Evolutionary conservation across 2,113 vertebrate genomes (phyloP).

Genomic region (Dicerorhinus sumatrensis): DNA sequence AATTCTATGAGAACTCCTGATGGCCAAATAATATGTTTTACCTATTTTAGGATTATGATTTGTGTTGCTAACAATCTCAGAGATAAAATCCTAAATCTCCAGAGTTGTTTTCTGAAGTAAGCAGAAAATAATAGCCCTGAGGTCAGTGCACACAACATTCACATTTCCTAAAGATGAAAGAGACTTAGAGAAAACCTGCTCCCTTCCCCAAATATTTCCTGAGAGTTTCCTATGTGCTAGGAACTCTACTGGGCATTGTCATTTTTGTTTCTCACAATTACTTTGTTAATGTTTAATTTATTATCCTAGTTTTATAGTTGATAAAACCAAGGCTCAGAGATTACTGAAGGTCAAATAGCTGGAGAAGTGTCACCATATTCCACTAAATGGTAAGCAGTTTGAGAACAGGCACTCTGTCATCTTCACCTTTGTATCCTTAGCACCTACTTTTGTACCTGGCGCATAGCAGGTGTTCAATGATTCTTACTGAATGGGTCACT

Average conservation of each 20-base stretch:
- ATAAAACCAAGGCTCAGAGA: neutral
- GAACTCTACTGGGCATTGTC: neutral
- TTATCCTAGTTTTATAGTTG: neutral
- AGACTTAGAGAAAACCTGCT: fast-evolving
- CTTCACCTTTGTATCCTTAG: neutral
- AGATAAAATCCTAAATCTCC: neutral
- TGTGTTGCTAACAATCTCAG: neutral
- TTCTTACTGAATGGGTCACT: neutral
- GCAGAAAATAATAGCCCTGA: neutral
- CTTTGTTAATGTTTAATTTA: neutral
- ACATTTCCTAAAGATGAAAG: neutral
- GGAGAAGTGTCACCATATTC: neutral
- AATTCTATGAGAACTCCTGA: neutral
- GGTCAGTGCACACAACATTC: neutral
- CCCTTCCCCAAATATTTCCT: too few relatives aligned
- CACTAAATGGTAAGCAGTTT: neutral
- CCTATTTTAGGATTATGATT: neutral
- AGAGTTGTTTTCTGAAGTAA: neutral
- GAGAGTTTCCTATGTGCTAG: neutral
- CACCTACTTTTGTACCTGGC: neutral
- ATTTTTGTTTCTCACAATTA: neutral
- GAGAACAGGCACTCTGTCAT: neutral
- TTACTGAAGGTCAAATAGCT: neutral
- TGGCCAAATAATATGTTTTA: neutral
- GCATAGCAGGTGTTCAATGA: neutral